Conservation (phyloP, 92 coral and sea anemone species). For the Montipora capitata region DNA sequence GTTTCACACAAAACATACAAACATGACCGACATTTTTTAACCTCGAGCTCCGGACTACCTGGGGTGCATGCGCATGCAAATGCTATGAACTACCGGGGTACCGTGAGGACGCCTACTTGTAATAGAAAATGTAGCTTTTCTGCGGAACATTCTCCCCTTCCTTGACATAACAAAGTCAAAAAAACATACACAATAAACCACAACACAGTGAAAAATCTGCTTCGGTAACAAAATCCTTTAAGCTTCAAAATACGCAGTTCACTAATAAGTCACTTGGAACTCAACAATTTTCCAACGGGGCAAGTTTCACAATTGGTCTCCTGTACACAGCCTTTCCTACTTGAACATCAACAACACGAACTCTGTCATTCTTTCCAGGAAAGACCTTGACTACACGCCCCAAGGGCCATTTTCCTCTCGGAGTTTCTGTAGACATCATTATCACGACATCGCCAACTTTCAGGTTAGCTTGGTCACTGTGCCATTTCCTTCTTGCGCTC, state of each 20-base stretch:
- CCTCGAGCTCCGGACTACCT: background rate
- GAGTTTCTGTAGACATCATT: constrained; percentile 31
- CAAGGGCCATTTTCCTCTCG: constrained; percentile 54
- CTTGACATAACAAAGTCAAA: background rate
- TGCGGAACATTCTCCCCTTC: background rate
- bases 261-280: background rate
- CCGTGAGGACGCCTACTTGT: too few species aligned
- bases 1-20: too few species aligned
- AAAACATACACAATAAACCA: background rate
- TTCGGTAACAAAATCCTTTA: background rate
- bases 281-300: constrained; percentile 18
- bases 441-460: constrained; percentile 35
- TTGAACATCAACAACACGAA: constrained; percentile 41
- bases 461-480: constrained; percentile 23
- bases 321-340: constrained; percentile 14
- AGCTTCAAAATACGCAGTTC: background rate
- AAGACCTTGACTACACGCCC: constrained; percentile 29
- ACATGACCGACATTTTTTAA: too few species aligned
- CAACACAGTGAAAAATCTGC: background rate
- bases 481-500: constrained; percentile 26
- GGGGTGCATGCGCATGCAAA: background rate
- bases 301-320: constrained; percentile 31
- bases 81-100: too few species aligned
- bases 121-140: too few species aligned
- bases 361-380: constrained; percentile 41